Percentiles rank a stretch among this genome's conserved stretches.
phyloP scores from a whole-genome alignment of 2,797 vertebrate genomes.

The Kryptopterus vitreolus region DNA sequence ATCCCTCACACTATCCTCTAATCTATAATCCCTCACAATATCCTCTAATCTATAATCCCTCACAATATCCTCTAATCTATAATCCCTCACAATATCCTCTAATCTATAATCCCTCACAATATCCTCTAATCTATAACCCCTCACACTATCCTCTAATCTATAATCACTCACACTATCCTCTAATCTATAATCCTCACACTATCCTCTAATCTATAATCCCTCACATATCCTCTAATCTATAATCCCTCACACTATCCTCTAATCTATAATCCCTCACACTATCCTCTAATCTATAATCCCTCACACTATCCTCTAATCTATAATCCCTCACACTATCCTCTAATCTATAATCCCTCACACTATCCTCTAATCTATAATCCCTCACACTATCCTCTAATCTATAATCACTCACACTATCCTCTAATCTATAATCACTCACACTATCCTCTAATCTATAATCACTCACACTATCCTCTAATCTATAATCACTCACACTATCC shows the following conservation, averaged over 20 bases:
- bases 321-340: constrained; percentile 6
- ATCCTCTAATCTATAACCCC: constrained; percentile 44
- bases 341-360: background rate
- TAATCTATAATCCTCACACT: no score
- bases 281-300: background rate
- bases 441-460: background rate
- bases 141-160: background rate
- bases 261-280: background rate
- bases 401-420: background rate
- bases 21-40: background rate
- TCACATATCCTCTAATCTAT: no score
- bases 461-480: background rate
- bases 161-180: background rate
- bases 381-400: background rate
- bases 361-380: background rate
- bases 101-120: background rate
- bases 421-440: background rate
- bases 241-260: background rate
- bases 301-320: constrained; percentile 23
- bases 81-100: background rate
- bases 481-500: background rate
- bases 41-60: background rate
- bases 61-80: background rate
- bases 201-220: background rate
- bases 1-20: background rate